Percentiles rank a stretch among this genome's conserved stretches.
phyloP scores from a whole-genome alignment of 2,113 vertebrate species.

The Salminus brasiliensis region DNA sequence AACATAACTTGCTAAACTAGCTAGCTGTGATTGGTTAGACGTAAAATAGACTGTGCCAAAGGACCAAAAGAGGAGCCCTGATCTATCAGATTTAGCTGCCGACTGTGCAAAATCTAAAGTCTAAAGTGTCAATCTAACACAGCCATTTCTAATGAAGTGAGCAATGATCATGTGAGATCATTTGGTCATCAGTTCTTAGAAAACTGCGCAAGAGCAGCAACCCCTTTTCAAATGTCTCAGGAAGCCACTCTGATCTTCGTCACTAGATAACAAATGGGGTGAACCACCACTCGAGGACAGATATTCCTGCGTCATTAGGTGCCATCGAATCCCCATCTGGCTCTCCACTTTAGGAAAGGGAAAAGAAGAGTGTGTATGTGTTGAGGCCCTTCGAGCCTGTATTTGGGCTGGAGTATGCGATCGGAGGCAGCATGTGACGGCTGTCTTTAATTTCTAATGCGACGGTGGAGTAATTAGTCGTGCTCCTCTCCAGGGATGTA shows the following conservation, averaged over 20 bases:
- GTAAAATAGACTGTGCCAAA: not conserved
- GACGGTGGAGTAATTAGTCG: conserved; percentile 26
- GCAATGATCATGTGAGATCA: not conserved
- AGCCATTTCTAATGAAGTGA: not conserved
- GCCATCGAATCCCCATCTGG: not conserved
- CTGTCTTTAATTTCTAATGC: conserved; percentile 18
- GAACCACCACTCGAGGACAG: conserved; percentile 32
- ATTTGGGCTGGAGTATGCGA: conserved; percentile 13
- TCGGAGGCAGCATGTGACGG: conserved; percentile 34
- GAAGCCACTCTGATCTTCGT: conserved; percentile 9
- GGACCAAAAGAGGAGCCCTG: not conserved
- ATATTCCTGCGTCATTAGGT: conserved; percentile 45
- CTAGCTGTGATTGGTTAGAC: no score
- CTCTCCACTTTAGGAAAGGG: conserved; percentile 11
- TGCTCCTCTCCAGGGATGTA: conserved; percentile 45
- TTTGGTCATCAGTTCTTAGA: not conserved
- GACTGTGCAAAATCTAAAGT: not conserved
- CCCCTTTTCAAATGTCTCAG: not conserved
- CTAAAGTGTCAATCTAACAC: no score
- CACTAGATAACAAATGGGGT: conserved; percentile 9
- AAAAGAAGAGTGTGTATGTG: conserved; percentile 35
- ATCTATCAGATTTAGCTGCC: no score
- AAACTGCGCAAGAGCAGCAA: not conserved
- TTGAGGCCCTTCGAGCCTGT: not conserved
- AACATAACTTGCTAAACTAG: no score